Percentiles rank a stretch among this genome's conserved stretches.
phyloP scores from a whole-genome alignment of 2,888 invertebrate genomes.

The Gonocerus acuteangulatus region DNA sequence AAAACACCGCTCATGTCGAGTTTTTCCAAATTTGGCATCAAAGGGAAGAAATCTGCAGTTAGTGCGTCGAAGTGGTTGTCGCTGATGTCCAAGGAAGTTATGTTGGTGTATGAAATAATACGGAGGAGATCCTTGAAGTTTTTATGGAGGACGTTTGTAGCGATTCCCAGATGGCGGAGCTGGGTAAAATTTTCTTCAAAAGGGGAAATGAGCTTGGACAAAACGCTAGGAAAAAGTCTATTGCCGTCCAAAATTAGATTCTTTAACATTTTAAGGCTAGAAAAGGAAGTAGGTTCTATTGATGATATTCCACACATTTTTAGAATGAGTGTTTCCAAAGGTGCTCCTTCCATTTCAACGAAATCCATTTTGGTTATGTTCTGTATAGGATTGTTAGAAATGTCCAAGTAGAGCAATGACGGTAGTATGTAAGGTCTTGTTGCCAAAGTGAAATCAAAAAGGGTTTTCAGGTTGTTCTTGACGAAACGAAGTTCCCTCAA shows the following conservation, averaged over 20 bases:
- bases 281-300: conserved; percentile 49
- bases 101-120: conserved; percentile 48
- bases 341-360: conserved; percentile 46
- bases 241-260: conserved; percentile 51
- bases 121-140: conserved; percentile 48
- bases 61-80: conserved; percentile 53
- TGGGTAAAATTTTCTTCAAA: conserved; percentile 44
- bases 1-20: conserved; percentile 52
- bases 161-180: conserved; percentile 50
- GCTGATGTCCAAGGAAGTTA: conserved; percentile 47
- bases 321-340: conserved; percentile 47
- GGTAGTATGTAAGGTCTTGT: conserved; percentile 47
- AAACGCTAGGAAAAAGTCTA: conserved; percentile 46
- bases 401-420: conserved; percentile 46
- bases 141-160: conserved; percentile 46
- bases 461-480: conserved; percentile 50
- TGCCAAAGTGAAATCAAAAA: conserved; percentile 46
- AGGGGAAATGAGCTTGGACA: conserved; percentile 45
- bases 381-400: conserved; percentile 51
- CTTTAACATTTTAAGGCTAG: conserved; percentile 46
- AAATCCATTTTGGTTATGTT: conserved; percentile 47
- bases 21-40: conserved; percentile 50
- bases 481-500: conserved; percentile 49
- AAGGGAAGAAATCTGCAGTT: conserved; percentile 48
- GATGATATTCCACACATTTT: conserved; percentile 50